These are phyloP conservation scores for Megalops atlanticus DNA, from an alignment of 2,113 vertebrate species.

Conservation along the genomic window DNA sequence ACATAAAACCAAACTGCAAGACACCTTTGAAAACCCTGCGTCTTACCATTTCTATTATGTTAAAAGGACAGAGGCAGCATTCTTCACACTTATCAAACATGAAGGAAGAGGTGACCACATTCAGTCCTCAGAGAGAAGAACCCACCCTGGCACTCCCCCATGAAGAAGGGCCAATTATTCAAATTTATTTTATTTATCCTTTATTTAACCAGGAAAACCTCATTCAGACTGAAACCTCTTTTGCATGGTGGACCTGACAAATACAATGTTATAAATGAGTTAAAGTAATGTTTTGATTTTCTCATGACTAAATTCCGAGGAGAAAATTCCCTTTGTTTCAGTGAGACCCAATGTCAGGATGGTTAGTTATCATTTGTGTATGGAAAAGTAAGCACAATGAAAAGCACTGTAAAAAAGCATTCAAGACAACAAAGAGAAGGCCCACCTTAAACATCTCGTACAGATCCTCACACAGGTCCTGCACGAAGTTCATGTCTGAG, in stretches of 20 bases:
- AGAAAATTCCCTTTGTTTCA: neutral
- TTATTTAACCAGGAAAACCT: too few species aligned
- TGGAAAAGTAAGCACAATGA: neutral
- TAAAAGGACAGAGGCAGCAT: too few species aligned
- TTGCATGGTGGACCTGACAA: neutral
- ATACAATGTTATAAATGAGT: neutral
- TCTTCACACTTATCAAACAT: too few species aligned
- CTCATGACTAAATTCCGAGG: neutral
- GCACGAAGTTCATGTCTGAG: slow-evolving; percentile 98
- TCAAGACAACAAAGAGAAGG: neutral
- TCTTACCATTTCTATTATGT: too few species aligned
- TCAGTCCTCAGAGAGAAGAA: too few species aligned
- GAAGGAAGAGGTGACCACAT: too few species aligned
- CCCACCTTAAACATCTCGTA: slow-evolving; percentile 93
- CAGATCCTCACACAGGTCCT: slow-evolving; percentile 97
- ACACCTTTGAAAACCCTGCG: neutral
- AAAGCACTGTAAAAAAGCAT: neutral
- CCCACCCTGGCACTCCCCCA: too few species aligned
- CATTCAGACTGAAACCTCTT: neutral
- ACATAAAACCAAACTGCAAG: neutral
- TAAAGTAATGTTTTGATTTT: too few species aligned
- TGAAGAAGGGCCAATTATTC: too few species aligned
- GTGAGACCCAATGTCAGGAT: neutral
- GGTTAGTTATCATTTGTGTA: too few species aligned
- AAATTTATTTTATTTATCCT: too few species aligned